A percentile compares a stretch with the other conserved stretches of the same genome.
phyloP scores from a whole-genome alignment of 2,113 vertebrate genomes.

The Taxidea taxus region DNA sequence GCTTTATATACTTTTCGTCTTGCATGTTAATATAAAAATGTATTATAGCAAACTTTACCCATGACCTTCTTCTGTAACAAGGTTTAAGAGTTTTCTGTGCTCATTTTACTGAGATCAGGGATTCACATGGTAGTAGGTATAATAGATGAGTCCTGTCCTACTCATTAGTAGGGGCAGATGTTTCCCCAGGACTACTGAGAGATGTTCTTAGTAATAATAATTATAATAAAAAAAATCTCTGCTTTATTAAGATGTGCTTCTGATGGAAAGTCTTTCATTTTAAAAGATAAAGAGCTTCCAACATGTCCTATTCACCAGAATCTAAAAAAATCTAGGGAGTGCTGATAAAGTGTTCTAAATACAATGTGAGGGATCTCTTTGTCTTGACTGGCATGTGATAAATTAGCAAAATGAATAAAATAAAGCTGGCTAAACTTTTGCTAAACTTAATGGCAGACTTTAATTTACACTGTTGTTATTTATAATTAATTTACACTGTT shows the following conservation, averaged over 20 bases:
- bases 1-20: background rate
- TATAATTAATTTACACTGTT: background rate
- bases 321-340: background rate
- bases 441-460: conserved; percentile 29
- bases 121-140: background rate
- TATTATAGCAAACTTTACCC: background rate
- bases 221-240: background rate
- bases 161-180: background rate
- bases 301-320: background rate
- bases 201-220: background rate
- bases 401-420: background rate
- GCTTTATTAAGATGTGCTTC: background rate
- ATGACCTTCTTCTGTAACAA: background rate
- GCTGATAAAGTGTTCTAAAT: background rate
- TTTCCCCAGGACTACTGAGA: background rate
- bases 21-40: background rate
- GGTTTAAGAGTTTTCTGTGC: background rate
- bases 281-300: background rate
- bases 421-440: background rate
- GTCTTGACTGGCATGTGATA: background rate
- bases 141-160: background rate
- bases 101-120: background rate
- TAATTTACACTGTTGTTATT: background rate
- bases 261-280: background rate
- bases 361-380: conserved; percentile 2